phyloP scores from a whole-genome alignment of 2,888 invertebrate genomes.

The Tineola bisselliella region DNA sequence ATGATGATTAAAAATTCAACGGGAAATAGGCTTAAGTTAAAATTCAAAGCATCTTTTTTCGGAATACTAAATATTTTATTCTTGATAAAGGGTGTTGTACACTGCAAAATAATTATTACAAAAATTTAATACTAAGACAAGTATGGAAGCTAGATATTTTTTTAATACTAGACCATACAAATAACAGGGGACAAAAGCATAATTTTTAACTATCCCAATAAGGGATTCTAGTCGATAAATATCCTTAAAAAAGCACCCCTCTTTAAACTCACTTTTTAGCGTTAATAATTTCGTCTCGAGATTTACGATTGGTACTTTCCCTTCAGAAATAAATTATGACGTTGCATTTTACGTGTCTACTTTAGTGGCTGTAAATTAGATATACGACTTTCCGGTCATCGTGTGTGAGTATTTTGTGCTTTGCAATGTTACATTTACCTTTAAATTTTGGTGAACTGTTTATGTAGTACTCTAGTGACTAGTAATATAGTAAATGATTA shows the following conservation, averaged over 20 bases:
- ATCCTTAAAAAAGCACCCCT: not conserved
- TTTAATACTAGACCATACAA: too few relatives aligned
- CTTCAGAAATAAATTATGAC: conserved; percentile 21
- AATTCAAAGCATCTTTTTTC: not conserved
- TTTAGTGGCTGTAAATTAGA: conserved; percentile 5
- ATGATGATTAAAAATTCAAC: not conserved
- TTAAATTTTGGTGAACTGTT: too few relatives aligned
- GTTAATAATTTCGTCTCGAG: conserved; percentile 20
- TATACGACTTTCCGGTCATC: conserved; percentile 6
- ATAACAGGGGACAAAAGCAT: too few relatives aligned
- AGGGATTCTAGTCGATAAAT: too few relatives aligned
- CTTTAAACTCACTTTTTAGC: conserved; percentile 11
- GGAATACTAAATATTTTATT: not conserved
- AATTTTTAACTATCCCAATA: too few relatives aligned
- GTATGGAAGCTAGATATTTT: too few relatives aligned
- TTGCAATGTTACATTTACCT: not conserved
- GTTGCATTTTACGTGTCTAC: not conserved
- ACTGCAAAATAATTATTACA: too few relatives aligned
- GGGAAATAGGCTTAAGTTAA: not conserved
- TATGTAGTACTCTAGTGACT: too few relatives aligned
- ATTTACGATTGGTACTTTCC: conserved; percentile 20
- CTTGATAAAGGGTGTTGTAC: not conserved
- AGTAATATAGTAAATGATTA: too few relatives aligned
- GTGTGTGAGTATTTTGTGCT: not conserved
- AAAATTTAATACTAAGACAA: too few relatives aligned